Base-by-base conservation (phyloP, 2,797 vertebrate genomes). In the Gymnothorax reevesii region DNA sequence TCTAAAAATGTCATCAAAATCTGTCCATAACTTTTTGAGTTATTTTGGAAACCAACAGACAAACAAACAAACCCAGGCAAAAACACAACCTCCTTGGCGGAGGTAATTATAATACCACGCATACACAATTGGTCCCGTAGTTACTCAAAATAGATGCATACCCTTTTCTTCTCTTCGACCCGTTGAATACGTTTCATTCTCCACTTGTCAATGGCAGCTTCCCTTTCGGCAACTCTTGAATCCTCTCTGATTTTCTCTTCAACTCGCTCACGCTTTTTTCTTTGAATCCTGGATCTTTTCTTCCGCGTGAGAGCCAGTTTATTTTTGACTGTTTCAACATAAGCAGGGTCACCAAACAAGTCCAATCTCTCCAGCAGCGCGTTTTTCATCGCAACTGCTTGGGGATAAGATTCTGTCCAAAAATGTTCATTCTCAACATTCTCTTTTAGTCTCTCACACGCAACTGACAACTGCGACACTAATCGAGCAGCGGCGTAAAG, bases 101-200 rank as follows among this genome's bases (percentile, higher is more conserved):
- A n/a, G n/a, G n/a, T n/a, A n/a, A 42, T 42, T n/a, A n/a, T n/a
- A 66, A 5, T n/a, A 69, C 2, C 64, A 69, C n/a, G 25, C 64
- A 69, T 25, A 25, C n/a, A 69, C 13, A 5, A 12, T 13, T 1
- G 71, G 12, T 42, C 25, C 25, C 10, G 25, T 75, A 4, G 33
- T 33, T 75, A 27, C 7, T 79, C 42, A 52, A 5, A n/a, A 57
- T 13, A n/a, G 15, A 83, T 17, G 10, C 59, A 42, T 57, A 98
- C 98, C 96, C 95, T 93, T 90, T 97, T 98, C 92, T 95, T 98
- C 89, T 99, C 97, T 90, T 98, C 97, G 80, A 96, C 97, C 86
- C 96, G 91, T 0, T 95, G 97, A 75, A 98, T 94, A 66, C 95
- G 91, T 87, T 97, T 96, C 90, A 95, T 95, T 84, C 97, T 94